phyloP scores from a whole-genome alignment of 2,888 invertebrate species.

The Theretra japonica region DNA sequence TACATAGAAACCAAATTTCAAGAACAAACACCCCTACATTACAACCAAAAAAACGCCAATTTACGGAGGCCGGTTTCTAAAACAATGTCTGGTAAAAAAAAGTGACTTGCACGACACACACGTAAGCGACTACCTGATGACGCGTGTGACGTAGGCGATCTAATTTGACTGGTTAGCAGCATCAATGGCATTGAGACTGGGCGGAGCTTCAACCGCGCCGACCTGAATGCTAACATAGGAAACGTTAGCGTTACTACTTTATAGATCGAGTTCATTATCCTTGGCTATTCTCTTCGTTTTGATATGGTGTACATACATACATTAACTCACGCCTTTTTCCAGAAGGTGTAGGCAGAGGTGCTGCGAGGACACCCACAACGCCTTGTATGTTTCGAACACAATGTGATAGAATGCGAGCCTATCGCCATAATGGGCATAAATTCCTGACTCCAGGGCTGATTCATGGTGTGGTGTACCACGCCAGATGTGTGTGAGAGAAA shows the following conservation, averaged over 20 bases:
- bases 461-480: no score
- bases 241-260: not conserved
- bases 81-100: not conserved
- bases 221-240: constrained; percentile 1
- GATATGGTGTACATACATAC: no score
- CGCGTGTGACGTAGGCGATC: constrained; percentile 1
- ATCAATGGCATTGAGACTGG: not conserved
- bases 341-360: no score
- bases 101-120: not conserved
- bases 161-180: not conserved
- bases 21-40: no score
- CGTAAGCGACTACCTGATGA: not conserved
- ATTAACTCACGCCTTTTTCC: no score
- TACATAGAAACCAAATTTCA: no score
- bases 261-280: constrained; percentile 4
- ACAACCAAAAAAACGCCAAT: no score
- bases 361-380: no score
- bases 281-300: not conserved
- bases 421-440: no score
- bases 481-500: no score
- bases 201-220: not conserved
- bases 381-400: not conserved
- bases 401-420: no score
- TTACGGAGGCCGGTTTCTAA: not conserved
- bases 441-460: no score